Base-by-base conservation (phyloP, 2,888 invertebrate genomes). In the Invenusta paracnida region DNA sequence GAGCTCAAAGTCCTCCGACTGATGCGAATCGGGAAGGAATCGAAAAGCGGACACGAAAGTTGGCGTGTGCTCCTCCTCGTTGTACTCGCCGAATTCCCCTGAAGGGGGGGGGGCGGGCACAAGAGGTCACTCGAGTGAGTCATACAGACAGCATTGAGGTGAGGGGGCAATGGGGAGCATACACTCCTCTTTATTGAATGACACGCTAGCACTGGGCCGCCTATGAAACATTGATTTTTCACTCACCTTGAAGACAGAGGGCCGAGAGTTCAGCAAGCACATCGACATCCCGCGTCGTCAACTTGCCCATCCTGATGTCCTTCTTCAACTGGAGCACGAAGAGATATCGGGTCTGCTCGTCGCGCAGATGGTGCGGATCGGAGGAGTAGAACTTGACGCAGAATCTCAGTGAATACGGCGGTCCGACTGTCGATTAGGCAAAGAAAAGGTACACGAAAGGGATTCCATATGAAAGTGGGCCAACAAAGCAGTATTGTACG, bases 381-480 rank as follows among this genome's bases (percentile, higher is more conserved):
- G 97, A 97, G 0, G 98, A 97, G 92, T 98, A 99, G 92, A 99
- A 99, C 92, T 99, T 99, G 0, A 99, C 98, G 92, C 96, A 95
- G 83, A 99, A 93, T 86, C 96, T 93, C 89, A 99, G 81, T 29
- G 85, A 29, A 82, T 82, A 85, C n/a, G 85, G 85, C 1, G 85
- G 85, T 29, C 85, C 85, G 30, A 85, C 85, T 85, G 28, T 30
- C 67, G 67, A 29, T 25, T 25, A 81, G 23, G 86, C 87, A 86
- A 25, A 87, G 1, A 25, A 79, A 28, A 66, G n/a, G 66, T 66
- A n/a, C n/a, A n/a, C n/a, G n/a, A n/a, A n/a, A n/a, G n/a, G n/a
- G n/a, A n/a, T n/a, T n/a, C n/a, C 13, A 66, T 17, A n/a, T 17
- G 66, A 66, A 66, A 66, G 30, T 30, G 23, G 0, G n/a, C n/a